These are phyloP conservation scores for Polypterus bichir DNA, from an alignment of 2,113 vertebrate genomes.

Conservation along the genomic window DNA sequence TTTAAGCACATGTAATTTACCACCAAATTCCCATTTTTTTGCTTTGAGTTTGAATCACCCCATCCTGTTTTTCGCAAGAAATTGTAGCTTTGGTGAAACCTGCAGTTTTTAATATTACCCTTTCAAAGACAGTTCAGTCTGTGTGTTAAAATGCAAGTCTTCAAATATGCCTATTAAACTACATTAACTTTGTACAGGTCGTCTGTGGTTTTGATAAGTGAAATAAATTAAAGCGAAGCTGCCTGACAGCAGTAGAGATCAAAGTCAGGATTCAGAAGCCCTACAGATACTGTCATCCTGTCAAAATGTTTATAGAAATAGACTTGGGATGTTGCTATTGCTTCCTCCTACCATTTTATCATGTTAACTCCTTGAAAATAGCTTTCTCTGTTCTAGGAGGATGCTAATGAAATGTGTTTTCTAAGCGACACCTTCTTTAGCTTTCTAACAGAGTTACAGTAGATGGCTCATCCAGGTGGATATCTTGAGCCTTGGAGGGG, in stretches of 20 bases:
- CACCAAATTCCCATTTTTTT: neutral
- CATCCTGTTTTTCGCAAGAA: neutral
- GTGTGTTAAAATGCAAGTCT: conserved; percentile 8
- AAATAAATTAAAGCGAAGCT: conserved; percentile 31
- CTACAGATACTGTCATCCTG: conserved; percentile 39
- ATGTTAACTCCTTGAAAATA: neutral
- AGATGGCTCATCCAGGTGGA: too few species aligned
- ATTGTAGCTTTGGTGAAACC: conserved; percentile 6
- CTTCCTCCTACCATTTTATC: neutral
- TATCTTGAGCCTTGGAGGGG: too few species aligned
- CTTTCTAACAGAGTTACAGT: too few species aligned
- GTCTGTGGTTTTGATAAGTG: conserved; percentile 22
- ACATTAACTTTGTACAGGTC: conserved; percentile 28
- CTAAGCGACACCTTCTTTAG: too few species aligned
- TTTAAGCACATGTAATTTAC: neutral
- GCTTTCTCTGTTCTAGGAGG: neutral
- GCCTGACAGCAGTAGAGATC: conserved; percentile 40
- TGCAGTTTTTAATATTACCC: conserved; percentile 14
- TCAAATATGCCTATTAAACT: conserved; percentile 24
- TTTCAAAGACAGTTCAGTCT: conserved; percentile 20
- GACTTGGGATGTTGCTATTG: conserved; percentile 36
- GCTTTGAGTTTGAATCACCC: neutral
- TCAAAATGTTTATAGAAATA: conserved; percentile 42
- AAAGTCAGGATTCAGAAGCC: conserved; percentile 36
- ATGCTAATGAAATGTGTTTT: neutral